Evolutionary conservation across 64 coral and sea anemone genomes (phyloP).

Genomic region (Montipora sp.): DNA sequence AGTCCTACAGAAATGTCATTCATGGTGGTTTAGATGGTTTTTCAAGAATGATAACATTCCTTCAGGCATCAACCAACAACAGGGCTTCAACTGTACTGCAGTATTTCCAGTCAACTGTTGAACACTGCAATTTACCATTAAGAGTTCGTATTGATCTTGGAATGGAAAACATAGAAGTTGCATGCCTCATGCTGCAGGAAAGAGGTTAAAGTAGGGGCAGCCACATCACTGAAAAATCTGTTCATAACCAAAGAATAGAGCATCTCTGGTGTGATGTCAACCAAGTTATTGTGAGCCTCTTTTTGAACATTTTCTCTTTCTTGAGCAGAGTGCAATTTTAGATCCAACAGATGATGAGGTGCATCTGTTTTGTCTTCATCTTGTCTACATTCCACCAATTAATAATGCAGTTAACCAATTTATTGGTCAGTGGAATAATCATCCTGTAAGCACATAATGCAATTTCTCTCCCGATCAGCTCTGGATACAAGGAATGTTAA

Average conservation of each 20-base stretch:
- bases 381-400: background rate
- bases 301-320: constrained; percentile 55
- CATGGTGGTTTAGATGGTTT: constrained; percentile 66
- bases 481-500: constrained; percentile 63
- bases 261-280: constrained; percentile 63
- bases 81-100: too few species aligned
- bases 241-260: constrained; percentile 57
- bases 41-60: constrained; percentile 56
- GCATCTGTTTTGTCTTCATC: constrained; percentile 62
- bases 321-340: constrained; percentile 51
- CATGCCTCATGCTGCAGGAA: constrained; percentile 20
- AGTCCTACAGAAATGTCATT: constrained; percentile 59
- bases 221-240: constrained; percentile 53
- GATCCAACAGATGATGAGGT: constrained; percentile 64
- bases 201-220: constrained; percentile 60
- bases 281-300: constrained; percentile 34
- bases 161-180: background rate
- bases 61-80: background rate
- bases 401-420: background rate
- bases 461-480: constrained; percentile 52
- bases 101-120: too few species aligned
- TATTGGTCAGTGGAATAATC: constrained; percentile 44
- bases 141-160: too few species aligned
- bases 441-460: constrained; percentile 48
- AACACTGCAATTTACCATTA: too few species aligned